Evolutionary conservation across 1,140 invertebrate genomes (phyloP).

Genomic region (Ylistrum balloti): DNA sequence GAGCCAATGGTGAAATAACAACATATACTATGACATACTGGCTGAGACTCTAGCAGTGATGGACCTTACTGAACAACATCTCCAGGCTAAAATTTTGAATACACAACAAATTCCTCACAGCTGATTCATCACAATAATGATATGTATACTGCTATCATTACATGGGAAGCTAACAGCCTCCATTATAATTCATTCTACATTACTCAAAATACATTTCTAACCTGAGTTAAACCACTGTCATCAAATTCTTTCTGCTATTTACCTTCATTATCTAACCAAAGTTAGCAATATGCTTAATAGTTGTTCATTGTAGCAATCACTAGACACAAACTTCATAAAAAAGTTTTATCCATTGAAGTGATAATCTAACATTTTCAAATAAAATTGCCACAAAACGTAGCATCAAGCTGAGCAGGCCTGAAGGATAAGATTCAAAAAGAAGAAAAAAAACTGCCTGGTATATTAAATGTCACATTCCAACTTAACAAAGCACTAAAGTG

Average conservation of each 20-base stretch:
- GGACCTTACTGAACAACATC: not conserved
- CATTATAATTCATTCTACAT: conserved; percentile 23
- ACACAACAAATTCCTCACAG: conserved; percentile 16
- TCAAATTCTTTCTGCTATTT: not conserved
- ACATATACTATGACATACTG: not conserved
- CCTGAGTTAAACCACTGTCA: not conserved
- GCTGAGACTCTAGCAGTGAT: not conserved
- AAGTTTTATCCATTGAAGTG: no score
- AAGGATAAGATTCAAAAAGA: not conserved
- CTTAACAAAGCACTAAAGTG: conserved; percentile 38
- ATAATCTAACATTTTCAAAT: no score
- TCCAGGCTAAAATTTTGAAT: conserved; percentile 10
- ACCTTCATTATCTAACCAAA: not conserved
- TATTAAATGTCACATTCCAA: conserved; percentile 35
- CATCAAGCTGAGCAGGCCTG: not conserved
- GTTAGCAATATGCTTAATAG: not conserved
- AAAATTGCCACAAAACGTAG: not conserved
- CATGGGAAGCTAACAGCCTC: not conserved
- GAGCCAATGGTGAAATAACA: conserved; percentile 10
- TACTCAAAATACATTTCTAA: not conserved
- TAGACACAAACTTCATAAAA: no score
- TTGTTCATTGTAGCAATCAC: not conserved
- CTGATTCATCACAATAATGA: conserved; percentile 10
- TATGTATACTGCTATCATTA: conserved; percentile 7
- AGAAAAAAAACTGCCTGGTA: not conserved